Percentiles rank a stretch among this genome's conserved stretches.
Evolutionary conservation across 2,888 invertebrate genomes (phyloP).

Genomic region (Brenthis ino): DNA sequence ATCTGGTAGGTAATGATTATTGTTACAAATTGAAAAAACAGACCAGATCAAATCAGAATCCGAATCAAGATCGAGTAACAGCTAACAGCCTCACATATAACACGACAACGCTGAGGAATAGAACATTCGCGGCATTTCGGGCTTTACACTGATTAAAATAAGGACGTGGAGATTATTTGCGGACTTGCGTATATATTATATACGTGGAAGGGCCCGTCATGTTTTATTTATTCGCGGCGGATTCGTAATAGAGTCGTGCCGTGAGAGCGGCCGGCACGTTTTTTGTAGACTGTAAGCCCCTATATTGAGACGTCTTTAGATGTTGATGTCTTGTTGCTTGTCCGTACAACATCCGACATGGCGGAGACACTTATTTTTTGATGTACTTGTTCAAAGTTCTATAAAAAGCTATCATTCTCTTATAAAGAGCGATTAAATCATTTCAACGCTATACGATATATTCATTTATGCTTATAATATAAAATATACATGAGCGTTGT

Average conservation of each 20-base stretch:
- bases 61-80: slow-evolving; percentile 75
- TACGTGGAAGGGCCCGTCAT: slow-evolving; percentile 80
- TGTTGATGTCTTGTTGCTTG: slow-evolving; percentile 79
- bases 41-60: slow-evolving; percentile 72
- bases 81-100: slow-evolving; percentile 65
- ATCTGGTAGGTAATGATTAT: slow-evolving; percentile 35
- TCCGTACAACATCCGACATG: slow-evolving; percentile 73
- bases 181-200: slow-evolving; percentile 48
- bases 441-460: background rate
- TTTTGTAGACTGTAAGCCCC: slow-evolving; percentile 71
- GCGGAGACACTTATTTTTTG: slow-evolving; percentile 71
- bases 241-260: slow-evolving; percentile 81
- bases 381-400: slow-evolving; percentile 54
- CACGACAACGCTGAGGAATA: slow-evolving; percentile 24
- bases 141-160: slow-evolving; percentile 37
- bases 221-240: slow-evolving; percentile 80
- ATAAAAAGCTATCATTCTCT: slow-evolving; percentile 15
- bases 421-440: background rate
- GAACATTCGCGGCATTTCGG: slow-evolving; percentile 25
- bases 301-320: slow-evolving; percentile 80
- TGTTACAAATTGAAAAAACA: slow-evolving; percentile 45
- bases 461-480: background rate
- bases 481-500: background rate
- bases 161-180: slow-evolving; percentile 37
- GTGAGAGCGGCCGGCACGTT: slow-evolving; percentile 77